phyloP scores from a whole-genome alignment of 2,113 vertebrate genomes.

The Nipponia nippon region DNA sequence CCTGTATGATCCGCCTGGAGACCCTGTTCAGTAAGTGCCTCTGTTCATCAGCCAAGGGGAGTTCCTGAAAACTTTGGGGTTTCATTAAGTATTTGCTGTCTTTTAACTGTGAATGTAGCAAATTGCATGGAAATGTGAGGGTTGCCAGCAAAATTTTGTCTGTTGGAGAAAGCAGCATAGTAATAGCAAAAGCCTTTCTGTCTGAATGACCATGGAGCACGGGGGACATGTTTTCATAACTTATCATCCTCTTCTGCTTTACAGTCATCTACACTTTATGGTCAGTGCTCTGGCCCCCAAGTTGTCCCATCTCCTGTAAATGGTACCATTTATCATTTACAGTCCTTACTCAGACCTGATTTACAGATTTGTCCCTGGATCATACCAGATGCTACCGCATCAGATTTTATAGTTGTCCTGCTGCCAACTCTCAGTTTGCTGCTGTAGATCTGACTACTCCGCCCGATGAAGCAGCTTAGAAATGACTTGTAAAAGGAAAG shows the following conservation, averaged over 20 bases:
- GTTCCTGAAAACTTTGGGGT: background rate
- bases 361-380: background rate
- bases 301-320: background rate
- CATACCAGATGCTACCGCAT: background rate
- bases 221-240: background rate
- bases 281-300: background rate
- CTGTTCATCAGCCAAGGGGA: no score
- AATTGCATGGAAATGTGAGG: background rate
- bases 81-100: background rate
- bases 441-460: background rate
- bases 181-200: background rate
- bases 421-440: slow-evolving; percentile 1
- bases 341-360: background rate
- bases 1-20: slow-evolving; percentile 85
- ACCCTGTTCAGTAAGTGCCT: slow-evolving; percentile 86
- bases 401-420: background rate
- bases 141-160: background rate
- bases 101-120: background rate
- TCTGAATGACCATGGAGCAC: background rate
- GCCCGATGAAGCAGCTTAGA: background rate
- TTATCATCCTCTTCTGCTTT: background rate
- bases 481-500: background rate
- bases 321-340: background rate
- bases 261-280: background rate
- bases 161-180: background rate